Evolutionary conservation across 2,113 vertebrate species (phyloP), one percentile per base, ranked within the genome.

Genomic region (Callopanchax toddi): DNA sequence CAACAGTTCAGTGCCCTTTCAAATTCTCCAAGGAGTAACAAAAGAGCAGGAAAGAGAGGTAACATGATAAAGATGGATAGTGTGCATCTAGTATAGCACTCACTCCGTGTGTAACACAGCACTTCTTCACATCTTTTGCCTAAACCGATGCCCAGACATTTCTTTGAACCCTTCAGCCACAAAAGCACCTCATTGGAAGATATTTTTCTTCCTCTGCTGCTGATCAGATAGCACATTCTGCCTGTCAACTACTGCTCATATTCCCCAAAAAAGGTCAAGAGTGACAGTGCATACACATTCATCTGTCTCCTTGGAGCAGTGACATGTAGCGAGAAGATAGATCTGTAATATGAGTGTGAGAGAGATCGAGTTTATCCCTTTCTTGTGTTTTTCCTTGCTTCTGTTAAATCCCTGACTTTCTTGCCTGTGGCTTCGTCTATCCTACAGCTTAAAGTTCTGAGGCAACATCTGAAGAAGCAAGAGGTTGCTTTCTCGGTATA

Each of bases 51-150:
- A 82, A 68, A 76, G 76, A 55, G 55, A 48, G 39, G 88, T 70
- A 89, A 87, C 73, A 32, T 55, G 75, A 89, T 79, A 79, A n/a
- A 60, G 54, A 79, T 58, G 82, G 67, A 84, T 63, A 56, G 46
- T 59, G 58, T 46, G 55, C 6, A 16, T 65, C 72, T 60, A 61
- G 13, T 70, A 55, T 63, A 71, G 29, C 68, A 49, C 58, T 70
- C 50, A 46, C n/a, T n/a, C n/a, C n/a, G 23, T 34, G 40, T 37
- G 60, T 42, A 78, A 83, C 65, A 37, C 21, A 63, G 51, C 50
- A 65, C 60, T 50, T 40, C 23, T 48, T 13, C 15, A 12, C 12
- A 18, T 42, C 23, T 39, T 25, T 40, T 60, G 25, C 52, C 40
- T 59, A 50, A 82, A 55, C 21, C 53, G 18, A n/a, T 37, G 52